Evolutionary conservation across 2,113 vertebrate species (phyloP).

Genomic region (Apeltes quadracus): DNA sequence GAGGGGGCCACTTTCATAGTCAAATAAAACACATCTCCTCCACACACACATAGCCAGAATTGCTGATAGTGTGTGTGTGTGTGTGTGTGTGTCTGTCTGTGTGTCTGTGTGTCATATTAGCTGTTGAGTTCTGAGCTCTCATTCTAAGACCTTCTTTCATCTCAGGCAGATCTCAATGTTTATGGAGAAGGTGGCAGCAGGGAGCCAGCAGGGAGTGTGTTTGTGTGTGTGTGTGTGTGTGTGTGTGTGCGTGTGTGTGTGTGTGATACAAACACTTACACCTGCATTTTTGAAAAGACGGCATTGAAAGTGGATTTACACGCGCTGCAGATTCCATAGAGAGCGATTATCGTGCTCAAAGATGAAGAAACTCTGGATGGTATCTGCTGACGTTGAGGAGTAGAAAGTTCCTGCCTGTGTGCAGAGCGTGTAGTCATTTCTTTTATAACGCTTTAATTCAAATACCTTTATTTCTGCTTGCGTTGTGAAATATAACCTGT

Average conservation of each 20-base stretch:
- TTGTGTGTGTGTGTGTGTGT: slow-evolving; percentile 3
- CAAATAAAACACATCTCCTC: slow-evolving; percentile 40
- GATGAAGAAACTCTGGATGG: too few relatives aligned
- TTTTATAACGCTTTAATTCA: too few relatives aligned
- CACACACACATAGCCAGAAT: neutral
- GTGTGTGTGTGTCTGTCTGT: slow-evolving; percentile 9
- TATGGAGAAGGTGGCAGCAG: neutral
- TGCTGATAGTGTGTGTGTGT: neutral
- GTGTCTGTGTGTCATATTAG: slow-evolving; percentile 13
- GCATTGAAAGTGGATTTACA: too few relatives aligned
- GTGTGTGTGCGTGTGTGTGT: neutral
- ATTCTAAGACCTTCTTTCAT: slow-evolving; percentile 19
- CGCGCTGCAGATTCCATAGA: too few relatives aligned
- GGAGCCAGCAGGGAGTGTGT: neutral
- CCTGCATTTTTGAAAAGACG: neutral
- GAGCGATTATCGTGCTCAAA: too few relatives aligned
- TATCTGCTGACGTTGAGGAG: too few relatives aligned
- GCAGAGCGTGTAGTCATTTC: too few relatives aligned
- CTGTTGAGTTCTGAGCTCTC: slow-evolving; percentile 16
- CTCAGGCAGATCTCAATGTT: slow-evolving; percentile 11
- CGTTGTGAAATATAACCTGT: too few relatives aligned
- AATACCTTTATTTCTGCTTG: too few relatives aligned
- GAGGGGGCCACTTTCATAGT: slow-evolving; percentile 42
- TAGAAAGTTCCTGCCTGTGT: too few relatives aligned
- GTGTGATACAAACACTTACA: neutral